Evolutionary conservation across 2,888 invertebrate genomes (phyloP).

Genomic region (Ptychoptera contaminata): DNA sequence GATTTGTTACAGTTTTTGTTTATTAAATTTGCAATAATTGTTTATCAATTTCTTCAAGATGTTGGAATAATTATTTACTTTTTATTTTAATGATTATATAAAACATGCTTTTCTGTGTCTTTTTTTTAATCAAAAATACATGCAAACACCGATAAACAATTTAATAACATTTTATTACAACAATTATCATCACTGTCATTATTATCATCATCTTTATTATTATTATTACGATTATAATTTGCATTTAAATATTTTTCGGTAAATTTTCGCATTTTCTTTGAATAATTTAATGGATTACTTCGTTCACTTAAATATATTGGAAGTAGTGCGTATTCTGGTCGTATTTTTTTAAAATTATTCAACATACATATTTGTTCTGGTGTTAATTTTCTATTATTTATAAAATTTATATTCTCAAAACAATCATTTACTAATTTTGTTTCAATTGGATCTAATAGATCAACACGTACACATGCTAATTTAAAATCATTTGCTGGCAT

Average conservation of each 20-base stretch:
- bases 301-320: slow-evolving; percentile 30
- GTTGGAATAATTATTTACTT: no score
- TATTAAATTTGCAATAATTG: no score
- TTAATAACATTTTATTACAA: slow-evolving; percentile 27
- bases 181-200: slow-evolving; percentile 26
- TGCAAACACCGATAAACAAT: slow-evolving; percentile 27
- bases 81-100: no score
- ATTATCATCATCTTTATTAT: slow-evolving; percentile 12
- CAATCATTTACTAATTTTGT: slow-evolving; percentile 23
- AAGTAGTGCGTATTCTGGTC: slow-evolving; percentile 28
- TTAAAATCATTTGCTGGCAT: slow-evolving; percentile 24
- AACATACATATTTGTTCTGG: slow-evolving; percentile 25
- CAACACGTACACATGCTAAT: slow-evolving; percentile 26
- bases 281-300: slow-evolving; percentile 28
- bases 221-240: not conserved
- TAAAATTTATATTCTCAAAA: slow-evolving; percentile 25
- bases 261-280: slow-evolving; percentile 28
- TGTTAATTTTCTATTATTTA: slow-evolving; percentile 19
- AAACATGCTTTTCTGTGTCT: no score
- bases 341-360: slow-evolving; percentile 25
- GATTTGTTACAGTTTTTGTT: no score
- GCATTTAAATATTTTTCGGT: slow-evolving; percentile 13
- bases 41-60: no score
- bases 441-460: slow-evolving; percentile 25
- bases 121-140: slow-evolving; percentile 28